Percentiles rank a stretch among this genome's conserved stretches.
Conservation (phyloP, 1,140 invertebrate species). For the Dolichoris vasculosae region DNA sequence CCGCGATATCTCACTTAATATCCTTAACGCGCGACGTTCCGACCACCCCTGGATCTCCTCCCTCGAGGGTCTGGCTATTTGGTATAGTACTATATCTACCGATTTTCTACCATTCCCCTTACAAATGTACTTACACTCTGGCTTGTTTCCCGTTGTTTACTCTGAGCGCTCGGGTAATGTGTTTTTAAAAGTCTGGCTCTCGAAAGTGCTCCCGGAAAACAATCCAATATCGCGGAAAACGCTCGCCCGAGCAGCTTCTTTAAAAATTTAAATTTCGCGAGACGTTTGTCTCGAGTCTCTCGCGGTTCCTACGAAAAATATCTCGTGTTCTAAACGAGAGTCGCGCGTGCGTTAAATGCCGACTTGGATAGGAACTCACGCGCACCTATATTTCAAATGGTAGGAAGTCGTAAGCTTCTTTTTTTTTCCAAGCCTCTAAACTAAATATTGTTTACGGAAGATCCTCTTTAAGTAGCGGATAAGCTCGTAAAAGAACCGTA, state of each 20-base stretch:
- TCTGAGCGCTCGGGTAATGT: not conserved
- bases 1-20: not conserved
- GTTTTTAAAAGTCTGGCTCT: not conserved
- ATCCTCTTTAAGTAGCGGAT: not conserved
- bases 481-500: not conserved
- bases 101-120: not conserved
- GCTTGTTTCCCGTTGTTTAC: not conserved
- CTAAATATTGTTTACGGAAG: not conserved
- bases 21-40: not conserved
- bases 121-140: too few species aligned
- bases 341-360: not conserved
- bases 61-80: not conserved
- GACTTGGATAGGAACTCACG: not conserved
- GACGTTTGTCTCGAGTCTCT: too few species aligned
- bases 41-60: too few species aligned
- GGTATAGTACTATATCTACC: too few species aligned
- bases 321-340: not conserved
- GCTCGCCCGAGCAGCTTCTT: too few species aligned
- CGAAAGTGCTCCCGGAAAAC: not conserved
- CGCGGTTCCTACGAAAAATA: not conserved
- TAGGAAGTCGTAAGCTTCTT: conserved; percentile 7
- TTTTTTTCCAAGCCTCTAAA: not conserved
- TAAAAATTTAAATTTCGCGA: not conserved
- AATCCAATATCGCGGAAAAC: not conserved
- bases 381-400: not conserved